Percentiles rank a stretch among this genome's conserved stretches.
phyloP scores from a whole-genome alignment of 2,113 vertebrate genomes.

The Sebastes fasciatus region DNA sequence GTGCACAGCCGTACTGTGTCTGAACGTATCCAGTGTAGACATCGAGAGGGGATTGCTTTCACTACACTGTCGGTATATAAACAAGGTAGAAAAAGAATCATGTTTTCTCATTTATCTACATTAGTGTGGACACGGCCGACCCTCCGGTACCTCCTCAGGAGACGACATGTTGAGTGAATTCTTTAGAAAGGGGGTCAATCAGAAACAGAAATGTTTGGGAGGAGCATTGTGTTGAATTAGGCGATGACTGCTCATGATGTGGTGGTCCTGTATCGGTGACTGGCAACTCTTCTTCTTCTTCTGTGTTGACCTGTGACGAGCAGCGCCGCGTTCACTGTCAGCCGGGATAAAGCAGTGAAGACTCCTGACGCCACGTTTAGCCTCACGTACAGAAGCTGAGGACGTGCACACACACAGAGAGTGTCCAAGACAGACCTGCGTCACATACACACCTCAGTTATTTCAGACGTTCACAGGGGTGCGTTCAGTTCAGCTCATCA shows the following conservation, averaged over 20 bases:
- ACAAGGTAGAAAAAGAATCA: no score
- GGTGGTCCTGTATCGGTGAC: slow-evolving; percentile 5
- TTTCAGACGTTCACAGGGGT: not conserved
- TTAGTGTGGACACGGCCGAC: slow-evolving; percentile 9
- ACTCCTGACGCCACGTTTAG: slow-evolving; percentile 16
- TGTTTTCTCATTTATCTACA: not conserved
- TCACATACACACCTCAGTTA: slow-evolving; percentile 8
- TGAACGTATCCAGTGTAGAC: no score
- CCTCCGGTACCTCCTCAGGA: not conserved
- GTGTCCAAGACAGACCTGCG: slow-evolving; percentile 13
- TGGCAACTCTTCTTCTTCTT: slow-evolving; percentile 15
- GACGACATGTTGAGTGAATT: not conserved
- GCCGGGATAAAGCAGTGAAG: not conserved
- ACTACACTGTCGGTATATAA: no score
- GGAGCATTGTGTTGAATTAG: not conserved
- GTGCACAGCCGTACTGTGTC: no score
- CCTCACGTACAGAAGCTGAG: slow-evolving; percentile 21
- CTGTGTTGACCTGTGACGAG: slow-evolving; percentile 1
- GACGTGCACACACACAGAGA: not conserved
- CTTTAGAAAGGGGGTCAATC: not conserved
- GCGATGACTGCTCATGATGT: no score
- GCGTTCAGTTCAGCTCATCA: slow-evolving; percentile 1
- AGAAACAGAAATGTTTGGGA: not conserved
- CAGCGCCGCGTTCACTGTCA: slow-evolving; percentile 21
- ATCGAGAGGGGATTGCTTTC: no score